These are phyloP conservation scores for Pantherophis guttatus DNA, from an alignment of 2,113 vertebrate genomes.

Conservation along the genomic window DNA sequence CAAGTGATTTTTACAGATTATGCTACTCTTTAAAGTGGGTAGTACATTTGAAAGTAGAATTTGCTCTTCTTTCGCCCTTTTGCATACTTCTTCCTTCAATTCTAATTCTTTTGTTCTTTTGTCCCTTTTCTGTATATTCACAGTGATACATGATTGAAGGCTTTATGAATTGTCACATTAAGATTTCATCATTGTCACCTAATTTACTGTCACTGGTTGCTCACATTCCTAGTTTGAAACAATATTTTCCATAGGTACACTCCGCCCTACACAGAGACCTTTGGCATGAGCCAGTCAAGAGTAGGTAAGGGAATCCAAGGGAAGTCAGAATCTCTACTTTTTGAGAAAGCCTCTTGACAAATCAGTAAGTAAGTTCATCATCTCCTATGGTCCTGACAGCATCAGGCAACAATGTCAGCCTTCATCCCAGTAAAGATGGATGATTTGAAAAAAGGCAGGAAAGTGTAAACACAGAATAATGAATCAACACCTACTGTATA, in stretches of 20 bases:
- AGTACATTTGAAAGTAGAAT: background rate
- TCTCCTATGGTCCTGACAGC: slow-evolving; percentile 12
- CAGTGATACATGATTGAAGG: background rate
- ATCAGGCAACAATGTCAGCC: slow-evolving; percentile 11
- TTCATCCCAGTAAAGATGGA: slow-evolving; percentile 14
- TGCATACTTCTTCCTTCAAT: background rate
- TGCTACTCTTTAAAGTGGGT: background rate
- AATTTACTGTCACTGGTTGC: background rate
- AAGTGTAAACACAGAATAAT: slow-evolving; percentile 12
- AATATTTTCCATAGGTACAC: background rate
- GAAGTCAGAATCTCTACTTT: slow-evolving; percentile 2
- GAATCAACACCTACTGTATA: background rate
- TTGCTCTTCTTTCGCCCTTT: background rate
- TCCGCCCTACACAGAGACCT: background rate
- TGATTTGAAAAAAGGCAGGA: slow-evolving; percentile 21
- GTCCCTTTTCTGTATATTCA: background rate
- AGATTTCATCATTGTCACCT: background rate
- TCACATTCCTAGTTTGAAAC: background rate
- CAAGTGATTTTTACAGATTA: background rate
- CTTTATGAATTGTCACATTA: background rate
- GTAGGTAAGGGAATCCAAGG: background rate
- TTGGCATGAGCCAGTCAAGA: background rate
- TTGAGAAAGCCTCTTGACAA: slow-evolving; percentile 6
- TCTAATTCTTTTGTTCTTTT: background rate
- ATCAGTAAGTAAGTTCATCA: slow-evolving; percentile 15